Evolutionary conservation across 2,797 vertebrate species (phyloP), one percentile per base, ranked within the genome.

Genomic region (Anguilla marmorata): DNA sequence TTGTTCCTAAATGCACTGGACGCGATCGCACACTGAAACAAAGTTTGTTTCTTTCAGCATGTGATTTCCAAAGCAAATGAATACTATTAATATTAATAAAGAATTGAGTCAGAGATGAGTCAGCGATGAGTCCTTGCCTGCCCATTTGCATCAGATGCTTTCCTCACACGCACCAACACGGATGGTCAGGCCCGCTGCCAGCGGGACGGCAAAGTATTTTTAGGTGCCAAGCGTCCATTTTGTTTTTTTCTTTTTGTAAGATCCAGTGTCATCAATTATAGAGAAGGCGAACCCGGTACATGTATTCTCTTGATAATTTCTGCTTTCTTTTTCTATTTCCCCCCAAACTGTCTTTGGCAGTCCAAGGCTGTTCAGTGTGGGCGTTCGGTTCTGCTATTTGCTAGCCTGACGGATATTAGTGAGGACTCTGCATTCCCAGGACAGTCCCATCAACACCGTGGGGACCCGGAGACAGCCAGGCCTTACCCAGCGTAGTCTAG

Each of bases 91-190:
- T 45, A 45, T 12, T 52, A 52, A 52, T 58, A 58, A 85, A 88
- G 86, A 86, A 86, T 86, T 63, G 41, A 80, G 11, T 52, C 56
- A 58, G 2, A 2, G 72, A 79, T 66, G 86, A 87, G 54, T n/a
- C 24, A 27, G 87, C 48, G 52, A 21, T 37, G 30, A 37, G 58
- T 74, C 86, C 89, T 87, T 89, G 58, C 86, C 83, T 85, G 74
- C 50, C 33, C 30, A 11, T 21, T 69, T 87, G 9, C 91, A 92
- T 90, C 89, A 92, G 89, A 91, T 90, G 24, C 37, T 48, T 7
- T 86, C 56, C 48, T 45, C 41, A 45, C 41, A 45, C 41, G 41
- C 41, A 89, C 50, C 7, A 52, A 52, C 50, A 52, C 12, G 50
- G 50, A 8, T 12, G 50, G 7, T n/a, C 16, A 45, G 1, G 19